Evolutionary conservation across 1,140 invertebrate species (phyloP).

Genomic region (Neodiprion lecontei): DNA sequence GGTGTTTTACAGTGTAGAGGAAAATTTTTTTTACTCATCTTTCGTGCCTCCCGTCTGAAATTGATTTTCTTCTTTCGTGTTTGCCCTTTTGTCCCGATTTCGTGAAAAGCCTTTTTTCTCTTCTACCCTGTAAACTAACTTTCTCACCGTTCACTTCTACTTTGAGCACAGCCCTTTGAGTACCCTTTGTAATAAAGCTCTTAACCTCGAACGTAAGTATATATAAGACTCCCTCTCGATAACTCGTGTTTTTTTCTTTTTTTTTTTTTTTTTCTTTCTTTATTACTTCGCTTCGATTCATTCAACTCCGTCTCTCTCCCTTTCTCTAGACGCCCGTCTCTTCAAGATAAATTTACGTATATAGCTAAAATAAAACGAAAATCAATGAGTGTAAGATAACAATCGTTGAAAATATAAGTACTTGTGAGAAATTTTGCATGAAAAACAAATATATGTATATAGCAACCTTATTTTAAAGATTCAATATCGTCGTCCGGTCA

Average conservation of each 20-base stretch:
- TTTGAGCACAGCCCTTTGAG: not conserved
- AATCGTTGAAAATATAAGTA: not conserved
- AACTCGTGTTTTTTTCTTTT: not conserved
- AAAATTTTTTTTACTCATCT: not conserved
- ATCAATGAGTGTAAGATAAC: not conserved
- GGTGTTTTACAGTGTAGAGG: no score
- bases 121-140: not conserved
- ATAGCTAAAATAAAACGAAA: not conserved
- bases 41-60: not conserved
- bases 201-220: not conserved
- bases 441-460: no score
- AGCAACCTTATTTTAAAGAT: no score
- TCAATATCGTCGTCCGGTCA: no score
- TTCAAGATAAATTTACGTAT: no score
- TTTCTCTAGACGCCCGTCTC: no score
- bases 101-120: not conserved
- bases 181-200: constrained; percentile 5
- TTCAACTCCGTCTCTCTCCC: no score
- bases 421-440: not conserved
- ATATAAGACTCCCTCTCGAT: not conserved
- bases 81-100: not conserved
- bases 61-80: not conserved
- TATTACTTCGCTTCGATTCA: no score
- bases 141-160: not conserved
- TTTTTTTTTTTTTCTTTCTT: no score